Conservation (phyloP, 2,797 vertebrate genomes). For the Sebastes iracundus region DNA sequence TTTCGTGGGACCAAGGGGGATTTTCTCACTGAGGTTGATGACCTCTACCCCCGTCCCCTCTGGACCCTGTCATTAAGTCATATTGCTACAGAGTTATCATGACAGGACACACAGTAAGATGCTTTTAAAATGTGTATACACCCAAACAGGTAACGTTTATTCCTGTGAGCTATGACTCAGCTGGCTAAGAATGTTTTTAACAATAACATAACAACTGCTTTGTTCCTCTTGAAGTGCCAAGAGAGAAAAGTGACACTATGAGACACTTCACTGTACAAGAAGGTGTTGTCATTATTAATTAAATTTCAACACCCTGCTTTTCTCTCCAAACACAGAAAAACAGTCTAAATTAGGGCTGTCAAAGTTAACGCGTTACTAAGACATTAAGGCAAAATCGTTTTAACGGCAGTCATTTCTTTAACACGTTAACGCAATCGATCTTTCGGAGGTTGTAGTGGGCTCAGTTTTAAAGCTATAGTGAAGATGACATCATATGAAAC, state of each 20-base stretch:
- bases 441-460: too few species aligned
- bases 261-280: neutral
- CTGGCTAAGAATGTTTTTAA: slow-evolving; percentile 10
- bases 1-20: slow-evolving; percentile 71
- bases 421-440: accelerated
- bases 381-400: too few species aligned
- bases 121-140: neutral
- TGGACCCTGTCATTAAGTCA: slow-evolving; percentile 74
- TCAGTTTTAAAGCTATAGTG: too few species aligned
- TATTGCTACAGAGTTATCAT: neutral
- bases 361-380: too few species aligned
- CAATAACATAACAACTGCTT: neutral
- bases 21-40: slow-evolving; percentile 85
- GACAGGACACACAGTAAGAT: neutral
- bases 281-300: neutral
- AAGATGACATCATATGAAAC: too few species aligned
- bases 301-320: neutral
- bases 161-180: slow-evolving; percentile 3
- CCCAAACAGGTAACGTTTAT: neutral
- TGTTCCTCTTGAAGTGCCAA: neutral
- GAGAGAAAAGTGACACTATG: neutral
- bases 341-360: too few species aligned
- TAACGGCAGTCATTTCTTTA: too few species aligned
- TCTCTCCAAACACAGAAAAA: neutral
- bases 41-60: slow-evolving; percentile 76